Conservation (phyloP, 2,113 vertebrate genomes). For the Menura novaehollandiae region DNA sequence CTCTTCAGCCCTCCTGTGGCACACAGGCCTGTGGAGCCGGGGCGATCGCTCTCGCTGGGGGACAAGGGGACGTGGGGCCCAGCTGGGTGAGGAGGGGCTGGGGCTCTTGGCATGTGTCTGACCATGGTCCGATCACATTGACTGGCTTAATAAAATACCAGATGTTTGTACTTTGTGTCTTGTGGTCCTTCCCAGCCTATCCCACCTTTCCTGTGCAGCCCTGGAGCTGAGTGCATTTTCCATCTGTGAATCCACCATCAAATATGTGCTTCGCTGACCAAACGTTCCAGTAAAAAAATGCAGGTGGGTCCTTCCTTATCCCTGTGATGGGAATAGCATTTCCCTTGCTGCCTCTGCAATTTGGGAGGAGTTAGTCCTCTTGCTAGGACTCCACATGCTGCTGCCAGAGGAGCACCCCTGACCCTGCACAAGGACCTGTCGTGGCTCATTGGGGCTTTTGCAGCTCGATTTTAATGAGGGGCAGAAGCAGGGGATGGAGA, state of each 20-base stretch:
- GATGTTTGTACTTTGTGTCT: not conserved
- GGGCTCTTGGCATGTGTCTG: not conserved
- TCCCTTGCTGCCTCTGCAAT: accelerated
- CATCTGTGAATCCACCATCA: not conserved
- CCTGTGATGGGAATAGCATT: accelerated
- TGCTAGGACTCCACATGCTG: not conserved
- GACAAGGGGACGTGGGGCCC: accelerated
- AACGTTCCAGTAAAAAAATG: not conserved
- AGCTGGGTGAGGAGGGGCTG: not conserved
- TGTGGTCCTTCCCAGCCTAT: not conserved
- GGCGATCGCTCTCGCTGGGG: not conserved
- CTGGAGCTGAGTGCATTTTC: accelerated
- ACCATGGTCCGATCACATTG: not conserved
- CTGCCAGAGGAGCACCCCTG: not conserved
- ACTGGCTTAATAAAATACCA: constrained; percentile 42
- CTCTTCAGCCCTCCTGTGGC: not conserved
- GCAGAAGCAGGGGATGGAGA: accelerated
- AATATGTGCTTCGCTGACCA: not conserved
- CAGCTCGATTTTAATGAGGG: not conserved
- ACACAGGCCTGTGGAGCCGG: not conserved
- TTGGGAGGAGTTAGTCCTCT: not conserved
- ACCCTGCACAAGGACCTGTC: not conserved
- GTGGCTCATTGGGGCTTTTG: accelerated
- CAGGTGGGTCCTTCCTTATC: not conserved
- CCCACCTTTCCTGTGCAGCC: accelerated